These are phyloP conservation scores for Carposina sasakii DNA, from an alignment of 1,140 invertebrate genomes.

Conservation along the genomic window DNA sequence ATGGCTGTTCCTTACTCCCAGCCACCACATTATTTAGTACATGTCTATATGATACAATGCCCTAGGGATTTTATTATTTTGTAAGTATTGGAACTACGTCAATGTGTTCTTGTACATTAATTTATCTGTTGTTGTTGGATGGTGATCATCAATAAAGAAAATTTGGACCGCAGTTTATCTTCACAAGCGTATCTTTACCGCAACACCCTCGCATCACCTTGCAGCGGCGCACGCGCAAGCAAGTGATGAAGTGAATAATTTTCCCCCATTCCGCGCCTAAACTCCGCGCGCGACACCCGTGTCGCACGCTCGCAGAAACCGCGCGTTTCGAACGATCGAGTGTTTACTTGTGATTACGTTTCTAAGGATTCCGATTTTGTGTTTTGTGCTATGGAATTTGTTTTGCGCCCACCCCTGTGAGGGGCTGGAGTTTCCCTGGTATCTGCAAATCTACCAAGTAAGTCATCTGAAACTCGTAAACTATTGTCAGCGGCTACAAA, in stretches of 20 bases:
- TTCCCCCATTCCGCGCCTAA: slow-evolving; percentile 49
- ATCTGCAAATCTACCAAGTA: neutral
- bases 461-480: neutral
- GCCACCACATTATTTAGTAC: too few relatives aligned
- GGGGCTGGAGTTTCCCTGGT: slow-evolving; percentile 35
- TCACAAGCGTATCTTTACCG: too few relatives aligned
- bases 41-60: too few relatives aligned
- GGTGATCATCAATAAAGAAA: too few relatives aligned
- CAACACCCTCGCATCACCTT: neutral
- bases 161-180: too few relatives aligned
- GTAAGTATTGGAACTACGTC: too few relatives aligned
- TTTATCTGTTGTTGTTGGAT: too few relatives aligned
- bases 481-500: neutral
- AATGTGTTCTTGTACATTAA: too few relatives aligned
- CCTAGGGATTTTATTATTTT: too few relatives aligned
- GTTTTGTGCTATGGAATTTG: slow-evolving; percentile 57
- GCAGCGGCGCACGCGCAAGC: neutral
- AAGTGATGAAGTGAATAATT: neutral
- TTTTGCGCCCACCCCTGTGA: slow-evolving; percentile 47
- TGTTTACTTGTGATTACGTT: slow-evolving; percentile 34
- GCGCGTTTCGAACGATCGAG: slow-evolving; percentile 43
- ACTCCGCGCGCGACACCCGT: slow-evolving; percentile 53
- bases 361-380: slow-evolving; percentile 40
- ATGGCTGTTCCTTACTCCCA: too few relatives aligned
- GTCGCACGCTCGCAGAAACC: slow-evolving; percentile 52